Base-by-base conservation (phyloP, 2,888 invertebrate genomes). In the Dryadula phaetusa region DNA sequence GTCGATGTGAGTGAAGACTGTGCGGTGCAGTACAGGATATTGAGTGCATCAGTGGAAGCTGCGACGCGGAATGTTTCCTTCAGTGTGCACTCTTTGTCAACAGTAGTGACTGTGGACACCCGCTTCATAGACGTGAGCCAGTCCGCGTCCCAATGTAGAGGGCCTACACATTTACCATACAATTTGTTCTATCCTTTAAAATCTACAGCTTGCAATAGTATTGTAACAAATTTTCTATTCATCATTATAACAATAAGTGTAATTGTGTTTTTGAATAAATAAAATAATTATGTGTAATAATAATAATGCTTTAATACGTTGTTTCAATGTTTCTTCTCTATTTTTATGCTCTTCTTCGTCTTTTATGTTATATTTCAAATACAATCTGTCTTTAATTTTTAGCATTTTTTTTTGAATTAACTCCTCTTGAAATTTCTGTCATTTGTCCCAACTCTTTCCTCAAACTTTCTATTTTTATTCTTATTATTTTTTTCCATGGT, bases 111-210 rank as follows among this genome's bases (percentile, higher is more conserved):
- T 14, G 74, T 88, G 0, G 92, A 90, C 71, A 78, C 82, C 0
- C 82, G 73, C 64, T 93, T 92, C 53, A 76, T 90, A 20, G 90
- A 93, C 68, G 77, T 81, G n/a, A 86, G 86, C 4, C 84, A 79
- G 61, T 82, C 83, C 5, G 72, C 77, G 28, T 76, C 79, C 25
- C 82, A 88, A 71, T 86, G 86, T 74, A 95, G 95, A 8, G 93
- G 93, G 65, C 93, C 94, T 67, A 95, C 96, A 18, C 93, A 94
- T 69, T 88, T 96, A 64, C 96, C 96, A 1, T 92, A 93, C 73
- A 95, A 96, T 82, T 96, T 96, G 81, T 96, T 96, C 82, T 95
- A 96, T 79, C 96, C 96, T 0, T 95, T 83, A 84, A 37, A 90
- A 82, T 72, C 56, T 76, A 77, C 64, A 76, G 73, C 54, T 67